Conservation (phyloP, 2,888 invertebrate species). For the Leucoptera coffeella region DNA sequence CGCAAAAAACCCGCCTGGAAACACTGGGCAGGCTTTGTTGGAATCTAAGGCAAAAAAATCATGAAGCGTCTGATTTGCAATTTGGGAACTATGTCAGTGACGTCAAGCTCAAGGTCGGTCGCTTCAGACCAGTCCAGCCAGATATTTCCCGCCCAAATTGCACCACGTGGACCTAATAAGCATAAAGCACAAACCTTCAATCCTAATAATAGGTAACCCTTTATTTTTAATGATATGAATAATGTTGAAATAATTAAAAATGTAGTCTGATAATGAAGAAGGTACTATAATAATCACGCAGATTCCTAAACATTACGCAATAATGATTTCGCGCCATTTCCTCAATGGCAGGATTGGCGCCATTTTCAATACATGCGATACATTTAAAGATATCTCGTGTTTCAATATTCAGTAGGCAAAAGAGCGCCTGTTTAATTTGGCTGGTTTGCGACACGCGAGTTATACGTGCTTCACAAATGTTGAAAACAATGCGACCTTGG, state of each 20-base stretch:
- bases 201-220: too few species aligned
- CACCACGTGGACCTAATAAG: slow-evolving; percentile 15
- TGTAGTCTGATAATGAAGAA: too few species aligned
- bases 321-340: slow-evolving; percentile 33
- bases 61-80: slow-evolving; percentile 19
- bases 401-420: too few species aligned
- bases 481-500: slow-evolving; percentile 47
- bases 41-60: slow-evolving; percentile 16
- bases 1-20: too few species aligned
- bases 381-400: too few species aligned
- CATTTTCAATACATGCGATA: too few species aligned
- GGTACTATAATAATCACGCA: too few species aligned
- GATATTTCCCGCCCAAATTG: slow-evolving; percentile 32
- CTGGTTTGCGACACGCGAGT: slow-evolving; percentile 18
- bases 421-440: slow-evolving; percentile 14
- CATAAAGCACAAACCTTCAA: too few species aligned
- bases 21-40: slow-evolving; percentile 1
- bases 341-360: slow-evolving; percentile 44
- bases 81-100: slow-evolving; percentile 46
- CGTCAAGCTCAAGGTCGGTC: slow-evolving; percentile 42
- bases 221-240: too few species aligned
- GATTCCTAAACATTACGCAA: too few species aligned
- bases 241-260: too few species aligned
- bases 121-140: slow-evolving; percentile 16
- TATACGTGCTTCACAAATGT: too few species aligned